A percentile compares a stretch with the other conserved stretches of the same genome.
Evolutionary conservation across 2,888 invertebrate species (phyloP).

Genomic region (Netelia melanura): DNA sequence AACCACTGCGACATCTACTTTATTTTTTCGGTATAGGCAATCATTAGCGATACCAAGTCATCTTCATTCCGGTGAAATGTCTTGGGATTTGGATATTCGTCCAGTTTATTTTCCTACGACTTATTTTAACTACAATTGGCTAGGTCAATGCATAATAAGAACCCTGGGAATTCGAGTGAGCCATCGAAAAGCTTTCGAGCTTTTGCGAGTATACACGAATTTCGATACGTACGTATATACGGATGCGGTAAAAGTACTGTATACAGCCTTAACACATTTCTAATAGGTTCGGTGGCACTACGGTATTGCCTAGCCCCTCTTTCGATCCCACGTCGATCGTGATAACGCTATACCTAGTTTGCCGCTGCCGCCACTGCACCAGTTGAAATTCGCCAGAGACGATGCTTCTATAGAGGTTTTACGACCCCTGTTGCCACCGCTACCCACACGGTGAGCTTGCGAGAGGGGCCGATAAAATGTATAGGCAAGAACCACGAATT

Average conservation of each 20-base stretch:
- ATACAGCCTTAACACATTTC: constrained; percentile 42
- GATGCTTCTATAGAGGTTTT: constrained; percentile 42
- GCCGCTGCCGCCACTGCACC: constrained; percentile 31
- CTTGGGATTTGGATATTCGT: background rate
- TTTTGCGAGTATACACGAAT: background rate
- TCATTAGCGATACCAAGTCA: background rate
- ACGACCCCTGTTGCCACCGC: constrained; percentile 44
- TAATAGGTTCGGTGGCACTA: constrained; percentile 38
- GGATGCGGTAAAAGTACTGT: background rate
- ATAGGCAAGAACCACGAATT: constrained; percentile 43
- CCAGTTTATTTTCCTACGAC: background rate
- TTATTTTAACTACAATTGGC: background rate
- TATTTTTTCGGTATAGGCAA: background rate
- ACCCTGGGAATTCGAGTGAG: constrained; percentile 14
- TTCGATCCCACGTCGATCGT: constrained; percentile 71
- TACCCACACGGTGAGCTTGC: constrained; percentile 5
- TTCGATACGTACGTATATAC: background rate
- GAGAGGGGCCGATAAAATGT: constrained; percentile 20
- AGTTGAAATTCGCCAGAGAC: constrained; percentile 55
- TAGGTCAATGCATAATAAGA: constrained; percentile 7
- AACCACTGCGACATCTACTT: background rate
- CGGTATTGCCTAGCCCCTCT: constrained; percentile 34
- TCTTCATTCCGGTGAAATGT: background rate
- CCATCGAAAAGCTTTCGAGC: constrained; percentile 22
- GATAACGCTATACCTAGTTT: constrained; percentile 65